Evolutionary conservation across 2,797 vertebrate species (phyloP), one percentile per base, ranked within the genome.

Genomic region (Microcaecilia unicolor): DNA sequence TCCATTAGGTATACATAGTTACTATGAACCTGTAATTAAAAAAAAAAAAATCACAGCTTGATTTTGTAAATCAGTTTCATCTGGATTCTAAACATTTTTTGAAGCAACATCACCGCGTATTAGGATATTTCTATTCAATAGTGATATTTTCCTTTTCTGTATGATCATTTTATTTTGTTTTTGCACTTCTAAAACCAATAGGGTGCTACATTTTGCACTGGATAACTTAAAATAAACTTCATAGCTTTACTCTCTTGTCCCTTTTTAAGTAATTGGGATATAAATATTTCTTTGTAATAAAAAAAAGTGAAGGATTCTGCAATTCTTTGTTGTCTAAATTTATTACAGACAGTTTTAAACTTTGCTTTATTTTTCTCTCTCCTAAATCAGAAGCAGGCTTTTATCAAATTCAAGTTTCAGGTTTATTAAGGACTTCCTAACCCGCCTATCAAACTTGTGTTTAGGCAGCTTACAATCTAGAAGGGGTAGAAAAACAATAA

Each of bases 1-100:
- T 35, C 55, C 29, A 37, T 32, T 47, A n/a, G n/a, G n/a, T 78
- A 78, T 78, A 79, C 80, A 78, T 77, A 74, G 60, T 37, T 74
- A 59, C 49, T 68, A 56, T 51, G 59, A 74, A 66, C 44, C 58
- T 69, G 49, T 37, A 67, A 46, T 50, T 42, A 53, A 53, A 62
- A 52, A 41, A 40, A 34, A 10, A 41, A 55, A 31, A 41, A 39
- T 30, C 48, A 10, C 51, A 55, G 55, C 43, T 35, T 43, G 38
- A 41, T 36, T n/a, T 44, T 60, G 40, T 56, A 69, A 56, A 61
- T 68, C 9, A 15, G 27, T 38, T 19, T 17, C 16, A 15, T 39
- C 24, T 58, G 57, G 31, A 42, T 37, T 31, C 42, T 32, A 40
- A n/a, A n/a, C 6, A 25, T 43, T n/a, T n/a, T n/a, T 40, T 53